Base-by-base conservation (phyloP, 1,140 invertebrate genomes). In the Liolophura sinensis region DNA sequence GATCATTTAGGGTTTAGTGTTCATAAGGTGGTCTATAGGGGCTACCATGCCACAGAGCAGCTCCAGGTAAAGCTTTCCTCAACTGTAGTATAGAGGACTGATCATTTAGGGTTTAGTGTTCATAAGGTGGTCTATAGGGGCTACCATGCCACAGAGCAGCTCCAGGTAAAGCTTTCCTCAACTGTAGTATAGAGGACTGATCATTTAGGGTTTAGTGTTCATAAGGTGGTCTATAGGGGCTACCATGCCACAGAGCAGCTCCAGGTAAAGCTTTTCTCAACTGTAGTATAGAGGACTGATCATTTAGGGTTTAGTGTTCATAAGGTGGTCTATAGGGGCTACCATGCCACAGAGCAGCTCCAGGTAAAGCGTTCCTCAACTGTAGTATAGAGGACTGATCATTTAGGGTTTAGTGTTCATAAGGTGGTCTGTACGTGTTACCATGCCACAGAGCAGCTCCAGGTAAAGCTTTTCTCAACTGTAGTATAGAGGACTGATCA, bases 401-500 rank as follows among this genome's bases (percentile, higher is more conserved):
- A 70, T 52, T 72, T 79, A 49, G 80, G 80, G 12, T 78, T 76
- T 31, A 68, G 40, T 12, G 73, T 82, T 54, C 68, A 78, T 31
- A 80, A 78, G 64, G 74, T 82, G 56, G 79, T 80, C 0, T 82
- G 73, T 62, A 67, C 77, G 25, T 78, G 80, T 24, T 82, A 82
- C 54, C 73, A 77, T 65, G 72, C 77, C 60, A 73, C 65, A 40
- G 69, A 78, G 9, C 65, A 75, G 51, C 65, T 82, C 25, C 77
- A 80, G 77, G 69, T 71, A 25, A 20, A 20, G 62, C 16, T n/a
- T 7, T 49, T 12, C n/a, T 49, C 48, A 27, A 11, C n/a, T 6
- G 3, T 52, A 31, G 22, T 18, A 59, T 6, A 16, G 4, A n/a
- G 20, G 57, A 18, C 31, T 18, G 57, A 18, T 3, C 18, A 7